Conservation (phyloP, 37 sponge, comb jelly and placozoan genomes). For the Amphimedon queenslandica region DNA sequence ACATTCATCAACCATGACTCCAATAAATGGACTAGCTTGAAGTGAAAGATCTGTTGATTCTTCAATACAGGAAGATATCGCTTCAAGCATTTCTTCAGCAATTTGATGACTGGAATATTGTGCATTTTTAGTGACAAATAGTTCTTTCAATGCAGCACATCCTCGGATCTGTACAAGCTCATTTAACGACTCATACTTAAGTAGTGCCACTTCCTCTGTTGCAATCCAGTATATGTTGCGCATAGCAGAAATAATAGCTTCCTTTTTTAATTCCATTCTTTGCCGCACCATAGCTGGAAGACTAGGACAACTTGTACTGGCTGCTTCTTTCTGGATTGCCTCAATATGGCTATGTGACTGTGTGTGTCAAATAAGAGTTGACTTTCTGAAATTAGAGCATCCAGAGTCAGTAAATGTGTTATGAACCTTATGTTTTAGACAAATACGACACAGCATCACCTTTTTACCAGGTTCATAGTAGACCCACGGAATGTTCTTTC, state of each 20-base stretch:
- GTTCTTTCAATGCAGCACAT: neutral
- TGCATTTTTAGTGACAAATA: neutral
- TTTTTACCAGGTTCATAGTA: too few species aligned
- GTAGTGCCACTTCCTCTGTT: neutral
- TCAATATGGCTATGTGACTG: too few species aligned
- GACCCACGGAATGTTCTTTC: too few species aligned
- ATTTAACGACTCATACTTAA: neutral
- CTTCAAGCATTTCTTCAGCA: neutral
- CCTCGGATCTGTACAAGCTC: neutral
- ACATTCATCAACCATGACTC: neutral
- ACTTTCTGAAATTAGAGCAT: too few species aligned
- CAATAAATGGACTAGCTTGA: neutral
- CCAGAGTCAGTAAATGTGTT: too few species aligned
- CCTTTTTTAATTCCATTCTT: too few species aligned
- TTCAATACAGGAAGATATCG: neutral
- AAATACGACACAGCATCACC: too few species aligned
- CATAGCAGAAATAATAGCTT: neutral
- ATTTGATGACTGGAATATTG: neutral
- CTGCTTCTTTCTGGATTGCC: too few species aligned
- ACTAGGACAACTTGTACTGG: too few species aligned
- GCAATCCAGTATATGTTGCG: neutral
- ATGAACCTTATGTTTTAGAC: too few species aligned
- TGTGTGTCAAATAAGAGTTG: too few species aligned
- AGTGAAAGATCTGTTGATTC: neutral
- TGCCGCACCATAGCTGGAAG: too few species aligned